These are phyloP conservation scores for Cathartes aura DNA, from an alignment of 2,113 vertebrate species.

Conservation along the genomic window DNA sequence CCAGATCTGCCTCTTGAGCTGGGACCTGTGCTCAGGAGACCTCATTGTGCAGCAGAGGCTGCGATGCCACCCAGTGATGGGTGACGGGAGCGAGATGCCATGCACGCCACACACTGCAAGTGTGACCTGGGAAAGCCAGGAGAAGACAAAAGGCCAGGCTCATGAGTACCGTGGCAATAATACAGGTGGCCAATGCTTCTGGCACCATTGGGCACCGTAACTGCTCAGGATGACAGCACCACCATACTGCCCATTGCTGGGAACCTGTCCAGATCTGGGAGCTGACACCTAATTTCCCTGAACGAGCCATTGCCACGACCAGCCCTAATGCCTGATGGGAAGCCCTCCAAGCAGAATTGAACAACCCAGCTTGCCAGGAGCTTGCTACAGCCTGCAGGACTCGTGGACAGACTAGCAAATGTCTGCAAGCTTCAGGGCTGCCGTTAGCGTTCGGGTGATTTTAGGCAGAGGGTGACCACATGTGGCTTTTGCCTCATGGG, in stretches of 20 bases:
- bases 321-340: neutral
- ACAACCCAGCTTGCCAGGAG: neutral
- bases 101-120: accelerated
- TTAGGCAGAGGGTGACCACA: neutral
- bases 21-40: neutral
- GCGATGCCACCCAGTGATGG: neutral
- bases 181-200: neutral
- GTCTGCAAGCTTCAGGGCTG: neutral
- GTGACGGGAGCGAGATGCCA: accelerated
- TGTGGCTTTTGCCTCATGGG: neutral
- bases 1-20: neutral
- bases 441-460: neutral
- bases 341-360: neutral
- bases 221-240: neutral
- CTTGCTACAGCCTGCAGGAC: neutral
- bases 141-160: neutral
- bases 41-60: neutral
- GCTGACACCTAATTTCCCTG: neutral
- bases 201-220: accelerated
- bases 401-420: neutral
- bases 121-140: neutral
- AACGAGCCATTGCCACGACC: neutral
- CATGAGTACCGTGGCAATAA: neutral
- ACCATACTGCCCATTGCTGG: neutral
- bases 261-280: neutral